A percentile compares a stretch with the other conserved stretches of the same genome.
Evolutionary conservation across 35 echinoderm and acorn worm genomes (phyloP).

Genomic region (Apostichopus californicus): DNA sequence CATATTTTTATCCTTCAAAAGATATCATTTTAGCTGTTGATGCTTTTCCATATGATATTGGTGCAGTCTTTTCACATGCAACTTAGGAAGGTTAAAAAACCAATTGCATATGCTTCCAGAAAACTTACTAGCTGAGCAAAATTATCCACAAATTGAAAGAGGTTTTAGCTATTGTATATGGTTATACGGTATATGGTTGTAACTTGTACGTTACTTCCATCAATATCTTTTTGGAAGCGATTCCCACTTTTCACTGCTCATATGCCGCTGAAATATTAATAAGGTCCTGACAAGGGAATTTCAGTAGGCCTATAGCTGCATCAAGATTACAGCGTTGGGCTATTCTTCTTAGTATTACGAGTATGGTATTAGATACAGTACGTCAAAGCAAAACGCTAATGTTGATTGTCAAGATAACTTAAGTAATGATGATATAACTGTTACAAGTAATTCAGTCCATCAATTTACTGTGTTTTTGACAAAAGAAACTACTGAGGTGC

Average conservation of each 20-base stretch:
- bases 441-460: constrained; percentile 18
- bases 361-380: constrained; percentile 62
- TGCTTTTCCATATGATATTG: too few species aligned
- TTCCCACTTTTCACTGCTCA: constrained; percentile 56
- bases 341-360: constrained; percentile 52
- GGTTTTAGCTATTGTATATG: constrained; percentile 6
- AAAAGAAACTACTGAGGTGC: constrained; percentile 49
- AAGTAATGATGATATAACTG: neutral
- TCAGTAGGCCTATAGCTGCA: neutral
- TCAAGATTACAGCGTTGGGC: constrained; percentile 63
- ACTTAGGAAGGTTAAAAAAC: constrained; percentile 39
- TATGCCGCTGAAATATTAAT: constrained; percentile 46
- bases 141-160: constrained; percentile 65
- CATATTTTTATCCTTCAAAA: constrained; percentile 44
- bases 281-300: neutral
- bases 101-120: constrained; percentile 62
- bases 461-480: constrained; percentile 30
- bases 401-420: neutral
- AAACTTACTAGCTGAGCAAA: constrained; percentile 41
- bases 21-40: constrained; percentile 25
- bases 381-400: constrained; percentile 44
- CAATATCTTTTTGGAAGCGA: constrained; percentile 43
- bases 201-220: neutral
- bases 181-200: too few species aligned
- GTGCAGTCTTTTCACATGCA: constrained; percentile 62